Conservation (phyloP, 2,797 vertebrate species). For the Sylvia borin region DNA sequence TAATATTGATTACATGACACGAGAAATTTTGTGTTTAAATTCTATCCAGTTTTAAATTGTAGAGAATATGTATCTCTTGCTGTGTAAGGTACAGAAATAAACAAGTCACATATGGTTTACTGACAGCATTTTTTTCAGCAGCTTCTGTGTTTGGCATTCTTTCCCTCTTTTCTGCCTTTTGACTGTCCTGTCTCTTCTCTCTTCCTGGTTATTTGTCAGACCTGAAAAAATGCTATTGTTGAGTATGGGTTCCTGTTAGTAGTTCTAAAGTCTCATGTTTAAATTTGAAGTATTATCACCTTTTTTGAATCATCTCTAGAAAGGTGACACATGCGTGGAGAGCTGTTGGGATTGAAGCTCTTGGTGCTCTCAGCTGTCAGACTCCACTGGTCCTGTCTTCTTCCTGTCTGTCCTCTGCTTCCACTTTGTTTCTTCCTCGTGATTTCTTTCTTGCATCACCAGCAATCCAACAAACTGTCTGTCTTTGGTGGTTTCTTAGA, state of each 20-base stretch:
- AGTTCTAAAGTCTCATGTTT: not conserved
- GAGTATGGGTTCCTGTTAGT: not conserved
- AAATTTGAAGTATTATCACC: not conserved
- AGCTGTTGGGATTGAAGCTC: rapidly evolving
- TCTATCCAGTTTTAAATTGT: not conserved
- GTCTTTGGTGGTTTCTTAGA: not conserved
- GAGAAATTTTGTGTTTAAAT: not conserved
- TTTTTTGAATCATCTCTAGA: not conserved
- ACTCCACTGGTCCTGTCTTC: not conserved
- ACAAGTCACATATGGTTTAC: not conserved
- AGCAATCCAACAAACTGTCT: not conserved
- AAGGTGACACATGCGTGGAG: rapidly evolving
- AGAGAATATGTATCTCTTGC: not conserved
- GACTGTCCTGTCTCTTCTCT: not conserved
- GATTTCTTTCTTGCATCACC: not conserved
- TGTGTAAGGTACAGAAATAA: not conserved
- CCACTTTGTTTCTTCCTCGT: not conserved
- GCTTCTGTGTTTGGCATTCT: not conserved
- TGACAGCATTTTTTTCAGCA: not conserved
- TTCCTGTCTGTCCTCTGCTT: not conserved
- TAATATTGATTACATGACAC: not conserved
- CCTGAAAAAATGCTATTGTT: not conserved
- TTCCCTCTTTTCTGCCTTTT: not conserved
- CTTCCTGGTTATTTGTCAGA: not conserved
- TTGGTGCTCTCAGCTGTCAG: not conserved